phyloP scores from a whole-genome alignment of 2,797 vertebrate species.

The Lateolabrax maculatus region DNA sequence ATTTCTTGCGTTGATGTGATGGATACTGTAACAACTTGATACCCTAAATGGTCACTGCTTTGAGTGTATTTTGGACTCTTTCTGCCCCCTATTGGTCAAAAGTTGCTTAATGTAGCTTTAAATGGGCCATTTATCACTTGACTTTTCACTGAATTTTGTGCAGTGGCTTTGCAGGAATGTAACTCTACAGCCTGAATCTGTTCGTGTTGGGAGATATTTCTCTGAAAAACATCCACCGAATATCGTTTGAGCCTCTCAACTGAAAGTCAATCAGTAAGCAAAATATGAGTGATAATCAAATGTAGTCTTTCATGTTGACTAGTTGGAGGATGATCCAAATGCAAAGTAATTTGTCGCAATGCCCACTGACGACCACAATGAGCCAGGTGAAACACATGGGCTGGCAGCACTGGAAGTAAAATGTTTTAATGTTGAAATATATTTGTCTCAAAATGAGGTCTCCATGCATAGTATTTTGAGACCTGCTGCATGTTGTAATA shows the following conservation, averaged over 20 bases:
- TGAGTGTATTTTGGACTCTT: neutral
- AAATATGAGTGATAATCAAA: neutral
- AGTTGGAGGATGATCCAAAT: neutral
- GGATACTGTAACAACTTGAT: neutral
- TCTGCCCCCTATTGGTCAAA: neutral
- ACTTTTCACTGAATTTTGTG: neutral
- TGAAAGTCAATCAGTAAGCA: neutral
- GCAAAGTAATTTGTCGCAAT: neutral
- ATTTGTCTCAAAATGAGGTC: conserved; percentile 45
- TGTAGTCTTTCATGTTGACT: neutral
- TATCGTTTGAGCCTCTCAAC: neutral
- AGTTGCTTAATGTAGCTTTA: neutral
- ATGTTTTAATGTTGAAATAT: conserved; percentile 1
- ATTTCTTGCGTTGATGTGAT: too few relatives aligned
- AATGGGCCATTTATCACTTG: neutral
- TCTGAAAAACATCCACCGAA: neutral
- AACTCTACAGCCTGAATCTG: neutral
- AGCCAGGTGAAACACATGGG: neutral
- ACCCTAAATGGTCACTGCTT: neutral
- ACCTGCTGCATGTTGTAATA: conserved; percentile 38
- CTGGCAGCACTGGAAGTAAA: conserved; percentile 20
- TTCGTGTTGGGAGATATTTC: neutral
- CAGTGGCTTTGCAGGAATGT: neutral
- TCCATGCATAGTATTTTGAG: conserved; percentile 62
- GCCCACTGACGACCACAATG: neutral